Evolutionary conservation across 2,888 invertebrate species (phyloP).

Genomic region (Phorcus lineatus): DNA sequence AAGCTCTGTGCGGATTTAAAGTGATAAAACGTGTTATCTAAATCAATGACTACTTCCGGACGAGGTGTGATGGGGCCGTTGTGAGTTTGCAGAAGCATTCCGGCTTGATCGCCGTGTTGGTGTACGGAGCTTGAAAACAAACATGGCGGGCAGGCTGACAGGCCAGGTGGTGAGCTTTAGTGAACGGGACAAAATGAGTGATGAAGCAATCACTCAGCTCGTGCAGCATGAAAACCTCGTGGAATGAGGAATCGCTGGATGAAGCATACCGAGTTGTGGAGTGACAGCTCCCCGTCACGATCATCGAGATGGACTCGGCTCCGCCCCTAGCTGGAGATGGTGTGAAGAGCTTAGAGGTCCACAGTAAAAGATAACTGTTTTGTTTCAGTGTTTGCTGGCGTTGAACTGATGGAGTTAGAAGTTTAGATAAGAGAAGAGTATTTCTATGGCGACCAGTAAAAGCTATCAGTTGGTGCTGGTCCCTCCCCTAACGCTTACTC

Average conservation of each 20-base stretch:
- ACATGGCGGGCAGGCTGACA: slow-evolving; percentile 16
- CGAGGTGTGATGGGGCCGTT: slow-evolving; percentile 19
- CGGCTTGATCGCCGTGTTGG: slow-evolving; percentile 19
- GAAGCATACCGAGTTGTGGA: slow-evolving; percentile 6
- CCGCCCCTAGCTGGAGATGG: slow-evolving; percentile 19
- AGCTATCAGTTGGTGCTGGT: slow-evolving; percentile 13
- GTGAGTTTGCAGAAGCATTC: slow-evolving; percentile 13
- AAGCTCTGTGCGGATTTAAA: slow-evolving; percentile 23
- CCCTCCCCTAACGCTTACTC: slow-evolving; percentile 22
- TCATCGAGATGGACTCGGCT: not conserved
- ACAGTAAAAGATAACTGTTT: slow-evolving; percentile 29
- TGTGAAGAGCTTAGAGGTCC: slow-evolving; percentile 23
- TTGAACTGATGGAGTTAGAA: not conserved
- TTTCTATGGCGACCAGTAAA: slow-evolving; percentile 17
- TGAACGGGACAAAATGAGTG: not conserved
- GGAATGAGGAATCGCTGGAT: slow-evolving; percentile 16
- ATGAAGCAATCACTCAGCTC: slow-evolving; percentile 9
- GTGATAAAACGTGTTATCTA: slow-evolving; percentile 27
- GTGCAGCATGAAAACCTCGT: slow-evolving; percentile 5
- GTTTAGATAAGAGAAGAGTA: slow-evolving; percentile 20
- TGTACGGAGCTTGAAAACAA: slow-evolving; percentile 6
- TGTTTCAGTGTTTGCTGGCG: slow-evolving; percentile 29
- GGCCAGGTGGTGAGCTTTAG: not conserved
- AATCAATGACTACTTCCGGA: slow-evolving; percentile 30
- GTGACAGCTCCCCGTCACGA: slow-evolving; percentile 21